A percentile compares a stretch with the other conserved stretches of the same genome.
These are phyloP conservation scores for Drosophila trichaetosa DNA, from an alignment of 2,888 invertebrate genomes.

Conservation along the genomic window DNA sequence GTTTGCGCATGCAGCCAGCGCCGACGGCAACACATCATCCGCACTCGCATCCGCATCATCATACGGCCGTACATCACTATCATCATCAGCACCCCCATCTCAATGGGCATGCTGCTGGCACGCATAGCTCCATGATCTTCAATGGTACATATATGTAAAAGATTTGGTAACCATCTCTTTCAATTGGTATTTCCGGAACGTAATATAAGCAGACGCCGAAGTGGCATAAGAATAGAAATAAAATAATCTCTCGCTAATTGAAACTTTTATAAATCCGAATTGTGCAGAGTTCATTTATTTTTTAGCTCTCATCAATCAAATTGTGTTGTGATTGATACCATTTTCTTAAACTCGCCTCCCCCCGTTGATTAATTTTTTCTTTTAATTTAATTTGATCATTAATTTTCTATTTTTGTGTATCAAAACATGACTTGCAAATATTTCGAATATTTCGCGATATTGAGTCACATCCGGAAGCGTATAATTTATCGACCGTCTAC, in stretches of 20 bases:
- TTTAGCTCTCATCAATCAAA: neutral
- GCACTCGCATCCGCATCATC: conserved; percentile 62
- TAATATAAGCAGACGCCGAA: neutral
- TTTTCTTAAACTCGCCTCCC: neutral
- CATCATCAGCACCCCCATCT: conserved; percentile 62
- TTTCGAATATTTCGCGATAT: neutral
- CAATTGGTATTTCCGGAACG: conserved; percentile 44
- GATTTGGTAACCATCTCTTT: neutral
- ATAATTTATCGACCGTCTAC: neutral
- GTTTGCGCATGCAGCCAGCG: conserved; percentile 84
- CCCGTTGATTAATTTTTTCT: neutral
- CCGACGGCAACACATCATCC: conserved; percentile 74
- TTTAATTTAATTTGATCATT: neutral
- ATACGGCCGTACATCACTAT: conserved; percentile 61
- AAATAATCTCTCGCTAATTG: neutral
- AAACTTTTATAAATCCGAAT: neutral
- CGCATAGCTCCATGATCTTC: conserved; percentile 77
- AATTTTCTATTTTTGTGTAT: neutral
- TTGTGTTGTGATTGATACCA: neutral
- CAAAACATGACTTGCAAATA: neutral
- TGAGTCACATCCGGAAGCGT: neutral
- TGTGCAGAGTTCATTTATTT: neutral
- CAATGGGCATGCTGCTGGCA: conserved; percentile 31
- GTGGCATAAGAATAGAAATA: conserved; percentile 15
- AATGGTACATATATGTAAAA: conserved; percentile 43